Conservation (phyloP, 92 coral and sea anemone genomes). For the Palythoa grandiflora region DNA sequence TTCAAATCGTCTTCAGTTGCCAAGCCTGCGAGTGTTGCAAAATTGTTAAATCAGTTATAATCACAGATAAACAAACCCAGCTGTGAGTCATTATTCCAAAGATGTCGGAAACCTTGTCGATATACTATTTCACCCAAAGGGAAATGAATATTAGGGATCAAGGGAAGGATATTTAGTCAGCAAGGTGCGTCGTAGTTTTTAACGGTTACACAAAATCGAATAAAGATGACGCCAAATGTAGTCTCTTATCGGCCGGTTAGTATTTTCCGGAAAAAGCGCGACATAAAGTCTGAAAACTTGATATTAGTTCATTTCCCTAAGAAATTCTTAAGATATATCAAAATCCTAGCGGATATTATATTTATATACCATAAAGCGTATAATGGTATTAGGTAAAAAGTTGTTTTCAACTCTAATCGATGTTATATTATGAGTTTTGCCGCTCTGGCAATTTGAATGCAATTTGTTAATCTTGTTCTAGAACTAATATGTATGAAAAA, state of each 20-base stretch:
- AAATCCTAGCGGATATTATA: neutral
- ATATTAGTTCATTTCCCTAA: neutral
- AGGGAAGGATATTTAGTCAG: neutral
- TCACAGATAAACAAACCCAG: conserved; percentile 24
- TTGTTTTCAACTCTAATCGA: neutral
- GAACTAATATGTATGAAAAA: neutral
- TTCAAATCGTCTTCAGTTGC: neutral
- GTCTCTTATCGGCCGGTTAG: neutral
- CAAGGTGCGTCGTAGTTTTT: neutral
- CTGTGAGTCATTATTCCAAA: conserved; percentile 22
- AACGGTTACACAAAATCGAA: neutral
- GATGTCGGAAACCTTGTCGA: neutral
- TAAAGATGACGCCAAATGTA: neutral
- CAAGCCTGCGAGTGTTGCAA: conserved; percentile 1
- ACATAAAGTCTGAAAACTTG: neutral
- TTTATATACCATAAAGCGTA: neutral
- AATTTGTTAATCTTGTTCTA: neutral
- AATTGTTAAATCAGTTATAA: neutral
- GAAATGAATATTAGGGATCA: neutral
- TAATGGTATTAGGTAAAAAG: neutral
- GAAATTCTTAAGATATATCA: neutral
- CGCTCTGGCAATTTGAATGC: neutral
- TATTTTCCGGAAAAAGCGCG: neutral
- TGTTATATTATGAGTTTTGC: neutral
- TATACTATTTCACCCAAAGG: neutral